A percentile compares a stretch with the other conserved stretches of the same genome.
Evolutionary conservation across 1,140 invertebrate genomes (phyloP).

Genomic region (Procambarus virginalis): DNA sequence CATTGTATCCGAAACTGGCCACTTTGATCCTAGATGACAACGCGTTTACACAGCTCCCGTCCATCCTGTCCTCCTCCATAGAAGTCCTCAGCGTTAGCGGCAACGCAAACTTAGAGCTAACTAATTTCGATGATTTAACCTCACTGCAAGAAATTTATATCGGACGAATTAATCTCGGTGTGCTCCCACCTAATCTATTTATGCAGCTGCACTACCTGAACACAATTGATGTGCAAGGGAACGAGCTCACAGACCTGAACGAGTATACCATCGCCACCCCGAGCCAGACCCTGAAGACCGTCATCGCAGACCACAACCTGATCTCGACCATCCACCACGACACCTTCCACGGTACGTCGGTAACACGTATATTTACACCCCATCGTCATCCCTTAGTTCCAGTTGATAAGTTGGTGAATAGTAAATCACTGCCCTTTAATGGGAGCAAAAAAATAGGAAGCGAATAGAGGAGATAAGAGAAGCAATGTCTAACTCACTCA

Average conservation of each 20-base stretch:
- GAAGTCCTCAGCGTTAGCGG: conserved; percentile 14
- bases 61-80: neutral
- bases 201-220: neutral
- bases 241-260: neutral
- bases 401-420: too few relatives aligned
- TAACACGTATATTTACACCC: too few relatives aligned
- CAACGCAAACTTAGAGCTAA: neutral
- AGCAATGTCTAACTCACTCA: too few relatives aligned
- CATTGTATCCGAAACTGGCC: neutral
- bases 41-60: neutral
- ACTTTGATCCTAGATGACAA: conserved; percentile 22
- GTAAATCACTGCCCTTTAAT: too few relatives aligned
- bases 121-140: neutral
- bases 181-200: neutral
- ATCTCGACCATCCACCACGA: neutral
- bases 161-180: neutral
- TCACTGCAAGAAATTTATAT: neutral
- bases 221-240: neutral
- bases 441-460: too few relatives aligned
- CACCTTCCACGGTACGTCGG: neutral
- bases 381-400: too few relatives aligned
- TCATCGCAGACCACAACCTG: neutral
- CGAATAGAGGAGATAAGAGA: too few relatives aligned
- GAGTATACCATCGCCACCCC: neutral
- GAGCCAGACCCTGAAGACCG: neutral